Base-by-base conservation (phyloP, 2,113 vertebrate genomes). In the Saguinus imperator region DNA sequence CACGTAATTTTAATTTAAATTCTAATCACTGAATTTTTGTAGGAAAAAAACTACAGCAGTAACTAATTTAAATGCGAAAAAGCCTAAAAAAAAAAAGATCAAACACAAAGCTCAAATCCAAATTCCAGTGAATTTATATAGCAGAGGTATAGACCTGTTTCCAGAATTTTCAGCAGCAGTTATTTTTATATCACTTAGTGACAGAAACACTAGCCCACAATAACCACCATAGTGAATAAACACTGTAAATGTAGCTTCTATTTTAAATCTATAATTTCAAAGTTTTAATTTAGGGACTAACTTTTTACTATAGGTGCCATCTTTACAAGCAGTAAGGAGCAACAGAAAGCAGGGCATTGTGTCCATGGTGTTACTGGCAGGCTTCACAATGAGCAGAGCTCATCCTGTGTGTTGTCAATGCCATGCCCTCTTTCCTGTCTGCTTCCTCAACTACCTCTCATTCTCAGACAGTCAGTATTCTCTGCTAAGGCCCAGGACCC, bases 201-300 rank as follows among this genome's bases (percentile, higher is more conserved):
- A 96, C 79, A 97, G 85, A 73, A 86, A 96, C 85, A 94, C 89
- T 87, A 85, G 86, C 86, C 92, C 95, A 97, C 73, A 97, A 77
- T 94, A 94, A 92, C 96, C 79, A 97, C 85, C 85, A 95, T 2
- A 87, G 66, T 86, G 61, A 96, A 94, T 90, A 97, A 97, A 97
- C 77, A 93, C 82, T 92, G 83, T 97, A 97, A 97, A 76, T 92
- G 90, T 82, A 97, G 84, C 32, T 97, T 95, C 97, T 97, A 97
- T 96, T 96, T 97, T 92, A 75, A 97, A 89, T 77, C 68, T 92
- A 89, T 18, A 72, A 58, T 73, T 95, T 1, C 0, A 37, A 55
- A 92, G 96, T 58, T 95, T 91, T 97, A 97, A 95, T 96, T 97
- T 94, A 94, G 66, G 64, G 50, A 52, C 57, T 55, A 40, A 85